phyloP scores from a whole-genome alignment of 1,140 invertebrate genomes.

The Drosophila cardini region DNA sequence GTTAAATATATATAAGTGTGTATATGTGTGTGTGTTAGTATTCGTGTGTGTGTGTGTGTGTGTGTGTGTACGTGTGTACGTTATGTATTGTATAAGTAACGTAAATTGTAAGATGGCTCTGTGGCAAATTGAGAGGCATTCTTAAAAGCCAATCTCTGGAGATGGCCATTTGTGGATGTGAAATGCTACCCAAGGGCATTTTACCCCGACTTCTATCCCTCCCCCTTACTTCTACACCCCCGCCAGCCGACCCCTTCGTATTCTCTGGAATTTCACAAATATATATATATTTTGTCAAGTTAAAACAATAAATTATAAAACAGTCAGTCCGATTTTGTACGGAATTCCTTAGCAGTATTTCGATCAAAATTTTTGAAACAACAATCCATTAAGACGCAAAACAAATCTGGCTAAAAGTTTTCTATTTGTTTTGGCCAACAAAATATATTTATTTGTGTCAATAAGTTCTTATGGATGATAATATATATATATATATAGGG shows the following conservation, averaged over 20 bases:
- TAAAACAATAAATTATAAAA: constrained; percentile 24
- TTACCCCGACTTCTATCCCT: neutral
- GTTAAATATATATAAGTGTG: too few relatives aligned
- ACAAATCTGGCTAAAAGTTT: neutral
- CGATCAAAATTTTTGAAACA: neutral
- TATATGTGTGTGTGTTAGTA: constrained; percentile 4
- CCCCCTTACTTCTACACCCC: neutral
- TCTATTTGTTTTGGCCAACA: too few relatives aligned
- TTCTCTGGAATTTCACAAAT: constrained; percentile 4
- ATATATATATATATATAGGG: too few relatives aligned
- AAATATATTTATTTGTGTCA: too few relatives aligned
- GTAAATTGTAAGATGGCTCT: constrained; percentile 35
- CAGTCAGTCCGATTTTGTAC: constrained; percentile 1
- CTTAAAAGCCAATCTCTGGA: constrained; percentile 51
- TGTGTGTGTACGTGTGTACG: constrained; percentile 6
- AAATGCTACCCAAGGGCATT: constrained; percentile 39
- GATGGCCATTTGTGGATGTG: constrained; percentile 48
- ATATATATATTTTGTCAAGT: constrained; percentile 9
- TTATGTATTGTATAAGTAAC: constrained; percentile 34
- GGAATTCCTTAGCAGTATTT: neutral
- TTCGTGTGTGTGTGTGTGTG: constrained; percentile 14
- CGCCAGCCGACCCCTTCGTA: neutral
- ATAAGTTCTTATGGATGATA: too few relatives aligned
- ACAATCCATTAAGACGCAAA: neutral
- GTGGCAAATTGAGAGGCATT: constrained; percentile 35